Base-by-base conservation (phyloP, 2,113 vertebrate species). In the Lasiurus cinereus region DNA sequence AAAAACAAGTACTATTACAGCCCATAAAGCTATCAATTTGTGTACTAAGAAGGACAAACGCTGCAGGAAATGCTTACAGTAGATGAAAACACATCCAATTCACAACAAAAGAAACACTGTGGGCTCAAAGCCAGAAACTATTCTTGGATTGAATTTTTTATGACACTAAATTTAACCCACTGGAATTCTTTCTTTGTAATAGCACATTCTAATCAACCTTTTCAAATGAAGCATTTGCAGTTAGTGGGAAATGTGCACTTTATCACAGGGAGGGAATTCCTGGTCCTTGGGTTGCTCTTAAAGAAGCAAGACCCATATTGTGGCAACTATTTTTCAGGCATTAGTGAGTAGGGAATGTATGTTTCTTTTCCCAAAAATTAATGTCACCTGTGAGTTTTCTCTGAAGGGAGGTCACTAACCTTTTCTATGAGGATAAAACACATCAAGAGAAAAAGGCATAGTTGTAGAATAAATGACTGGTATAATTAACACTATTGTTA, bases 151-250 rank as follows among this genome's bases (percentile, higher is more conserved):
- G 69, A 88, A 48, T 92, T 84, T 76, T 74, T 93, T 36, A 39
- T 62, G 36, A 79, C 66, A 76, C 56, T 95, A 92, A 96, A 96
- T 96, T 92, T 95, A 97, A 76, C 78, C 31, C 62, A 84, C 85
- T 92, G 85, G n/a, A 80, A 88, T 92, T 85, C 48, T 84, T 94
- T 94, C 24, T 92, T 66, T 36, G 70, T 96, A 96, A 83, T 50
- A 96, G 16, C 27, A 79, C 31, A 79, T 85, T 82, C 50, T 85
- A 83, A 85, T 96, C 70, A 94, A 76, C 7, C 88, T 94, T 96
- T 96, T 72, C 86, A 89, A 91, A 87, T 86, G 70, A 97, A 86
- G 69, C 88, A 93, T 83, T 96, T 92, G 29, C 78, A 56, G 92
- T 87, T 93, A 93, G 80, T 83, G 74, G 56, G 69, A 94, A 96